Evolutionary conservation across 2,113 vertebrate species (phyloP).

Genomic region (Gasterosteus nipponicus): DNA sequence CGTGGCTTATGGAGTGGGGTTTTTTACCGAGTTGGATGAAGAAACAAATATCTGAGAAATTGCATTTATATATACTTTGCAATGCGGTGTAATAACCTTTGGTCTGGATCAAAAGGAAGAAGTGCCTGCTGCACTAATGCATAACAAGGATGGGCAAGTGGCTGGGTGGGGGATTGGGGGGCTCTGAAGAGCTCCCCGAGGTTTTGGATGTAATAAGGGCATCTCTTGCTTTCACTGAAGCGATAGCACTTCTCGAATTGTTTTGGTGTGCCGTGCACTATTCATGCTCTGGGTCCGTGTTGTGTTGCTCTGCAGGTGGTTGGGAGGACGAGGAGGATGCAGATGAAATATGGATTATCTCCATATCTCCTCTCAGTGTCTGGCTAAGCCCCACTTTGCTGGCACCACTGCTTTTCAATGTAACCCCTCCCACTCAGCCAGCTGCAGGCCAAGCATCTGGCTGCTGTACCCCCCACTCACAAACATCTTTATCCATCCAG

Average conservation of each 20-base stretch:
- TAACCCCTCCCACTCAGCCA: slow-evolving; percentile 65
- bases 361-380: slow-evolving; percentile 73
- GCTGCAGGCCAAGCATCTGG: slow-evolving; percentile 70
- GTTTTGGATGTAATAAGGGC: slow-evolving; percentile 32
- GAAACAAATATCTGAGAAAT: slow-evolving; percentile 45
- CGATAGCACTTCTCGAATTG: slow-evolving; percentile 37
- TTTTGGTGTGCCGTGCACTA: slow-evolving; percentile 61
- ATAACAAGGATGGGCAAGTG: slow-evolving; percentile 1
- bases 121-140: slow-evolving; percentile 33
- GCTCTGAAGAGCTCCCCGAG: slow-evolving; percentile 37
- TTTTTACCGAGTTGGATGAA: slow-evolving; percentile 38
- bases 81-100: slow-evolving; percentile 46
- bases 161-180: neutral
- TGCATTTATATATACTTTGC: slow-evolving; percentile 45
- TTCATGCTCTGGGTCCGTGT: slow-evolving; percentile 63
- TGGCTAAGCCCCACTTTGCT: slow-evolving; percentile 67
- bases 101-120: slow-evolving; percentile 42
- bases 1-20: slow-evolving; percentile 33
- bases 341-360: slow-evolving; percentile 80
- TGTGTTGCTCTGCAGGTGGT: slow-evolving; percentile 68
- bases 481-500: slow-evolving; percentile 46
- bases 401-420: slow-evolving; percentile 58
- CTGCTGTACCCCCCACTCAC: slow-evolving; percentile 32
- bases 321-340: slow-evolving; percentile 63
- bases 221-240: slow-evolving; percentile 32